Conservation (phyloP, 2,888 invertebrate species). For the Ariolimax columbianus region DNA sequence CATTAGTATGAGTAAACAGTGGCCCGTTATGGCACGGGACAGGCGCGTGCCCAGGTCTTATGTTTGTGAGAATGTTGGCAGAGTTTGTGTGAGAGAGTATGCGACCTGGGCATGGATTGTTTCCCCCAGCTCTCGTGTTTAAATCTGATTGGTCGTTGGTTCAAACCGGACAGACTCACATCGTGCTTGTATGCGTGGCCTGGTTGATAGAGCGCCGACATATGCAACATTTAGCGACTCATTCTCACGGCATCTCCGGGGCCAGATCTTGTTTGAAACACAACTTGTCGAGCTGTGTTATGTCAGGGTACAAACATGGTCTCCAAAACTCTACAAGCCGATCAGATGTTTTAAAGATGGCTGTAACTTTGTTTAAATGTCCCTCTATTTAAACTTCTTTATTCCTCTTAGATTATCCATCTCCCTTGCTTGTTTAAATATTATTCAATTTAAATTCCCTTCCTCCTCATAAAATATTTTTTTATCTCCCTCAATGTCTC, state of each 20-base stretch:
- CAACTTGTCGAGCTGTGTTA: not conserved
- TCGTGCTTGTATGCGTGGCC: not conserved
- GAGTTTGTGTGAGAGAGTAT: not conserved
- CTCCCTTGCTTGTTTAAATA: not conserved
- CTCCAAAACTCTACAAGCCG: not conserved
- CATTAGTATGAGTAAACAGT: constrained; percentile 58
- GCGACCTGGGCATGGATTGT: not conserved
- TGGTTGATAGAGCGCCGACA: not conserved
- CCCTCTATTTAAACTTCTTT: not conserved
- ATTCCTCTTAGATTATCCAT: not conserved
- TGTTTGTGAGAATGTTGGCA: not conserved
- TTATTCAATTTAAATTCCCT: not conserved
- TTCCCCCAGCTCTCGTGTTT: not conserved
- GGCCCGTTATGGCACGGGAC: constrained; percentile 17
- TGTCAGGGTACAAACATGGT: not conserved
- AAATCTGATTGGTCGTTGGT: not conserved
- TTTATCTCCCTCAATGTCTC: too few species aligned
- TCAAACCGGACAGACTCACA: not conserved
- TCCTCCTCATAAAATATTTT: not conserved
- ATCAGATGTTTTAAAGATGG: not conserved
- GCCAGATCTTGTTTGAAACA: not conserved
- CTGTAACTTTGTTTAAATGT: not conserved
- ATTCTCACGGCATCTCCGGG: not conserved
- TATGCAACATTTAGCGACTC: not conserved
- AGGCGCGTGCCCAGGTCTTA: constrained; percentile 13